phyloP scores from a whole-genome alignment of 2,797 vertebrate genomes.

The Morelia viridis region DNA sequence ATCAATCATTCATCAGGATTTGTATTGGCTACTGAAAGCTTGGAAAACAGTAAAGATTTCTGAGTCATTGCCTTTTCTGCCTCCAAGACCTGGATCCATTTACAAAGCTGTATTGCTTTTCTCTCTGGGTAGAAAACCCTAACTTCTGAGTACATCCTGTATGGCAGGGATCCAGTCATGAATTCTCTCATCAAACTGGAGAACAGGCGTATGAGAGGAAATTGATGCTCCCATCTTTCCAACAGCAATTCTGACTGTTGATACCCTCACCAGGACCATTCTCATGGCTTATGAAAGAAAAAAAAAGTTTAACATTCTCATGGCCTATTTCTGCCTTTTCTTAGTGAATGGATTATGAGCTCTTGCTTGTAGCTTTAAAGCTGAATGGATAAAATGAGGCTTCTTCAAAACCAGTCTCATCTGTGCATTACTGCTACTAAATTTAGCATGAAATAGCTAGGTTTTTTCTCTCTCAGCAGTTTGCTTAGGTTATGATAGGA shows the following conservation, averaged over 20 bases:
- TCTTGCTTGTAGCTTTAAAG: background rate
- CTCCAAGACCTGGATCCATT: slow-evolving; percentile 56
- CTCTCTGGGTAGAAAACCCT: slow-evolving; percentile 35
- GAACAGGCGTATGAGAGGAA: slow-evolving; percentile 27
- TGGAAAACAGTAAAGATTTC: slow-evolving; percentile 29
- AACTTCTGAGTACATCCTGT: background rate
- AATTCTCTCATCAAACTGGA: slow-evolving; percentile 15
- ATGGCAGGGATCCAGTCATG: slow-evolving; percentile 33
- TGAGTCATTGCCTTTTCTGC: slow-evolving; percentile 43
- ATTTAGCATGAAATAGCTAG: background rate
- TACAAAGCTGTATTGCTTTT: slow-evolving; percentile 41
- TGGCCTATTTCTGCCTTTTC: background rate
- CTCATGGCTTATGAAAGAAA: background rate
- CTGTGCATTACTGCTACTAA: slow-evolving; percentile 3
- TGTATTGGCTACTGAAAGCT: background rate
- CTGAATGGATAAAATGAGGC: background rate
- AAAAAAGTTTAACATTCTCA: background rate
- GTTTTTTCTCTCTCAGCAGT: background rate
- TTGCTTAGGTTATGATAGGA: background rate
- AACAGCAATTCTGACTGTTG: background rate
- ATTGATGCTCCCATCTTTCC: background rate
- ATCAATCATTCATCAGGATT: slow-evolving; percentile 27
- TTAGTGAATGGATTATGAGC: slow-evolving; percentile 6
- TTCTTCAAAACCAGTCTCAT: background rate
- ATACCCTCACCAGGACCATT: background rate